Evolutionary conservation across 1,140 invertebrate species (phyloP), one percentile per base, ranked within the genome.

Genomic region (Ladona fulva): DNA sequence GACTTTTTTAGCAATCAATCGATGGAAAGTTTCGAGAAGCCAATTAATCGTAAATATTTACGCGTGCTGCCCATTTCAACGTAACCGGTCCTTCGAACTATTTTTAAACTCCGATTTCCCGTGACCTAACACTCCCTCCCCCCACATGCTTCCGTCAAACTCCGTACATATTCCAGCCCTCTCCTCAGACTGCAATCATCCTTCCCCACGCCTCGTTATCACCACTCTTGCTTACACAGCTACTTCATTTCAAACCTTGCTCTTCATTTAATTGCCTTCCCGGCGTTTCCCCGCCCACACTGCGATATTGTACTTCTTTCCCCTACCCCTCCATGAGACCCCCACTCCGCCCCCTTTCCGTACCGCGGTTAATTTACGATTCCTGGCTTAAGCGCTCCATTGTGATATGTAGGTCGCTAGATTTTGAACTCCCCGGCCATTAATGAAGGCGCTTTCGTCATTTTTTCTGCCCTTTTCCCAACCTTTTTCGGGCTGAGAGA

Each of bases 241-340:
- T 66, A 66, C 52, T 66, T 66, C 52, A 66, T 66, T 66, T 66
- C 52, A 66, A 66, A 16, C 52, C 52, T 16, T 22, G 52, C 52
- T 66, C 52, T 66, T 66, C 52, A 66, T 66, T 66, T 66, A 66
- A 66, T 66, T 66, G 52, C 52, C 52, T 22, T 22, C n/a, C 52
- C 52, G 52, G 52, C 52, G 12, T 6, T 66, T 66, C 52, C 52
- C 52, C 52, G 14, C n/a, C 52, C n/a, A 16, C 52, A 16, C n/a
- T 37, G 29, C 29, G 29, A 37, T 37, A 37, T 37, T 37, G 29
- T 19, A 12, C 52, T 22, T 66, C 52, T 37, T 37, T 66, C 52
- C 52, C 52, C 44, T 19, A 10, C 44, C 19, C 44, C 44, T 19
- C 44, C 19, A 52, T 52, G 19, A 11, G 10, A 10, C 44, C 44